Evolutionary conservation across 2,888 invertebrate species (phyloP), one percentile per base, ranked within the genome.

Genomic region (Drosophila subsilvestris): DNA sequence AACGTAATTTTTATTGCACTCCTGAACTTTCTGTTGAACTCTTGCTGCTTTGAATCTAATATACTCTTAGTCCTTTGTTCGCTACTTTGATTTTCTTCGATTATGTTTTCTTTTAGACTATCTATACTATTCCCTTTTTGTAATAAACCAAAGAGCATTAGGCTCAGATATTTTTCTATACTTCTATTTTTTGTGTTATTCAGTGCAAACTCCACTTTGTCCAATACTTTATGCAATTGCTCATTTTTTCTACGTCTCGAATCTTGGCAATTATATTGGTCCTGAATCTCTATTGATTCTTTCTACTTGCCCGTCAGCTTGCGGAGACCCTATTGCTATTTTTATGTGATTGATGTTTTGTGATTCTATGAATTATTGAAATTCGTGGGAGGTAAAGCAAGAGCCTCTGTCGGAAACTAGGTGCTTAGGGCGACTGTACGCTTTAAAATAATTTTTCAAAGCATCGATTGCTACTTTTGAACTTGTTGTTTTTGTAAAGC

Each of bases 291-390:
- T 29, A n/a, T 42, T 57, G 12, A 57, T 37, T 29, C 47, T 47
- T 48, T 57, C 48, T 27, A 57, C 57, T 18, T 56, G 56, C 25
- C 45, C 45, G 32, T 48, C 48, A n/a, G n/a, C n/a, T n/a, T n/a
- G n/a, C n/a, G n/a, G n/a, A n/a, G n/a, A n/a, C n/a, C n/a, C n/a
- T n/a, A n/a, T n/a, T n/a, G n/a, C n/a, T n/a, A n/a, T n/a, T n/a
- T n/a, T n/a, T n/a, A 27, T 27, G 27, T 50, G 27, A 2, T 27
- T 50, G 25, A 50, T 14, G 25, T 45, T 45, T 9, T 14, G 10
- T 43, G 10, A 6, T 43, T 6, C n/a, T 14, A 43, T 6, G 5
- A 43, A 43, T 43, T 5, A 12, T 3, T 43, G 14, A 43, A 43
- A 43, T 14, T 20, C 5, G 9, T 45, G 18, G 18, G 45, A 17